Evolutionary conservation across 2,797 vertebrate species (phyloP).

Genomic region (Etheostoma perlongum): DNA sequence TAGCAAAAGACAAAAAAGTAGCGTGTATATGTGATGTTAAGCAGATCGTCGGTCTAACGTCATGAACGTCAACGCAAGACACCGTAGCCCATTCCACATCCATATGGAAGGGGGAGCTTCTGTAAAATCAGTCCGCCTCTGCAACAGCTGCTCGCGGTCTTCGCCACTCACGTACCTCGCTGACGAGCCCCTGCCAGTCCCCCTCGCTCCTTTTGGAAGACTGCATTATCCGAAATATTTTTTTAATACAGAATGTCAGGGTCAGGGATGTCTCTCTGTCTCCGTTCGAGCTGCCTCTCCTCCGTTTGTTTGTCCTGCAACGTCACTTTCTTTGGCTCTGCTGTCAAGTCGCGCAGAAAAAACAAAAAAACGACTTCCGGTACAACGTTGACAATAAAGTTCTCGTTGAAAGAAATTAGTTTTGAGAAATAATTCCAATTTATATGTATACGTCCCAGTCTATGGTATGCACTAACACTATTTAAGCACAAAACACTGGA

Average conservation of each 20-base stretch:
- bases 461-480: rapidly evolving
- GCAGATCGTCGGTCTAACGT: background rate
- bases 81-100: constrained; percentile 3
- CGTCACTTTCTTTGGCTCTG: constrained; percentile 55
- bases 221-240: constrained; percentile 79
- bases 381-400: background rate
- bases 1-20: background rate
- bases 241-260: constrained; percentile 11
- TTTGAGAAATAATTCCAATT: background rate
- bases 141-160: constrained; percentile 21
- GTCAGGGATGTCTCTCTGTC: background rate
- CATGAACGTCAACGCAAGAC: too few species aligned
- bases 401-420: background rate
- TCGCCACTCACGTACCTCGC: constrained; percentile 85
- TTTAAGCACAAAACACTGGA: too few species aligned
- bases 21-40: background rate
- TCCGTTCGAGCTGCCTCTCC: constrained; percentile 6
- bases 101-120: constrained; percentile 59
- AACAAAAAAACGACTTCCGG: constrained; percentile 40
- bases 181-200: constrained; percentile 96
- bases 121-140: background rate
- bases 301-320: constrained; percentile 69
- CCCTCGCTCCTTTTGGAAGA: constrained; percentile 88
- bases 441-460: too few species aligned
- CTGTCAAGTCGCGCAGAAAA: constrained; percentile 19